These are phyloP conservation scores for Hephaestus fuliginosus DNA, from an alignment of 2,797 vertebrate genomes.

Conservation along the genomic window DNA sequence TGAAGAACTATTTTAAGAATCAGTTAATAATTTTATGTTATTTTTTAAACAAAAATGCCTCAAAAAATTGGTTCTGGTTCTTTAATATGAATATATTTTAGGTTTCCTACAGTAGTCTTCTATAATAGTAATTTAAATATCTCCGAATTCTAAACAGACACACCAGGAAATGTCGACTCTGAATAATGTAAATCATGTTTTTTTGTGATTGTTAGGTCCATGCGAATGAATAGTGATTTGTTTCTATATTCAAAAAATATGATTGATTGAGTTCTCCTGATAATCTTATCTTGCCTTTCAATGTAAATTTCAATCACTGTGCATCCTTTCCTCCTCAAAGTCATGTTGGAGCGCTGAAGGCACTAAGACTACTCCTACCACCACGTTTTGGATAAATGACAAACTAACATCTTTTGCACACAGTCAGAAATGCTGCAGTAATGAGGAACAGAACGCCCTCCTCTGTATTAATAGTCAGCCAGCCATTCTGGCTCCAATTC, in stretches of 20 bases:
- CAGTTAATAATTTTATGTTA: fast-evolving
- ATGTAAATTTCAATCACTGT: neutral
- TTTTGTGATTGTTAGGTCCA: conserved; percentile 4
- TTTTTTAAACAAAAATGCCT: neutral
- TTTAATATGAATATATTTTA: neutral
- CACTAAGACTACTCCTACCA: neutral
- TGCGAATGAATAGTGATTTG: neutral
- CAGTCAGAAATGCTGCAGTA: conserved; percentile 47
- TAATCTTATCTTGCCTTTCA: conserved; percentile 18
- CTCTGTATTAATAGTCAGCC: conserved; percentile 37
- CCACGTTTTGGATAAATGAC: conserved; percentile 40
- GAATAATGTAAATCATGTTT: neutral
- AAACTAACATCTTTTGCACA: conserved; percentile 40
- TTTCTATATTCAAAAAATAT: neutral
- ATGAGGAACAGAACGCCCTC: conserved; percentile 52
- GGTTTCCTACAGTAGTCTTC: neutral
- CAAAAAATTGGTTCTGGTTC: neutral
- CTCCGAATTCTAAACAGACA: neutral
- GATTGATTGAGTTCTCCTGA: conserved; percentile 3
- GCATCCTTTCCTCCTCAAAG: conserved; percentile 8
- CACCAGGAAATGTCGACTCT: fast-evolving
- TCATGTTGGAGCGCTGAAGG: conserved; percentile 11
- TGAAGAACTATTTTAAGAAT: neutral
- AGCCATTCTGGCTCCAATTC: conserved; percentile 69
- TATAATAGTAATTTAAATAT: neutral